Base-by-base conservation (phyloP, 2,797 vertebrate genomes). In the Cynodonichthys magdalenae region DNA sequence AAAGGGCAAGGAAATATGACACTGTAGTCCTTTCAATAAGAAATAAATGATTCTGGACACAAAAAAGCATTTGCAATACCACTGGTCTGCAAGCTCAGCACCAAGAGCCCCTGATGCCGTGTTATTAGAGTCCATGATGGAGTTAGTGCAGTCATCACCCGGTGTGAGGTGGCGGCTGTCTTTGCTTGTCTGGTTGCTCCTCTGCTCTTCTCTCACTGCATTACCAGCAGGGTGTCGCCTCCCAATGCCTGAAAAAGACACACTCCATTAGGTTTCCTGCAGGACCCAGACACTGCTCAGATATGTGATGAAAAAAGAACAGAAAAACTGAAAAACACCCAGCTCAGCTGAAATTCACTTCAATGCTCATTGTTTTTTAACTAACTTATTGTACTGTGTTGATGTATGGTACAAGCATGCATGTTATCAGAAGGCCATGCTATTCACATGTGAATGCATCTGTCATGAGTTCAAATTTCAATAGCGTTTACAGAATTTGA, bases 201-300 rank as follows among this genome's bases (percentile, higher is more conserved):
- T 73, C 70, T 61, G 62, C 71, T 82, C 69, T 66, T 84, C 77
- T 79, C 69, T 85, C 68, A 67, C 84, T 85, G 83, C 81, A 84
- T 68, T 75, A 84, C 41, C 87, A 82, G 83, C 80, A 62, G 84
- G 88, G 73, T 78, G 77, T 81, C 67, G 12, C 69, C 71, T 85
- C 67, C 74, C 72, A 83, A 73, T 82, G 82, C 73, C 80, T 68
- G 73, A 69, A 87, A 89, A 78, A 82, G 80, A 87, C 81, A 83
- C 84, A 86, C 77, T 90, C 83, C 83, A 90, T 91, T 91, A 90
- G 70, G 66, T 82, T 66, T 86, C 68, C 77, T 77, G 20, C 66
- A 81, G 73, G 79, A 87, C 69, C 69, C 69, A 66, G 34, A 77
- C 55, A 63, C 65, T 58, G 62, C 74, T 80, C 59, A 69, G 69